phyloP scores from a whole-genome alignment of 2,797 vertebrate genomes.

The Adelosebastes latens region DNA sequence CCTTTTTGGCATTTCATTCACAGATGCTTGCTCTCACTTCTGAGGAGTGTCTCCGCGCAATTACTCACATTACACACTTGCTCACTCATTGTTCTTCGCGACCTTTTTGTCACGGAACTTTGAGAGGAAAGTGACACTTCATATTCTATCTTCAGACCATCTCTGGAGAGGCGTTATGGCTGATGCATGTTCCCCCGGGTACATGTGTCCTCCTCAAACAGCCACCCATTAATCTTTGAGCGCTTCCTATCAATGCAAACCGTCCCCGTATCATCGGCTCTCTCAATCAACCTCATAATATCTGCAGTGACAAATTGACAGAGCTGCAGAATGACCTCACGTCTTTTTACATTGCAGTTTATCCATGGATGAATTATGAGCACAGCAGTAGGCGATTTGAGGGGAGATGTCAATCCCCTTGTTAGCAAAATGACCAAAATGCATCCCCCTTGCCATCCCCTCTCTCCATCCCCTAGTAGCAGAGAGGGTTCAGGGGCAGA shows the following conservation, averaged over 20 bases:
- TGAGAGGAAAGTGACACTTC: constrained; percentile 56
- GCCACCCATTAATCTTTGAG: constrained; percentile 71
- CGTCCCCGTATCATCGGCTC: constrained; percentile 62
- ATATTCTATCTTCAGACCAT: constrained; percentile 40
- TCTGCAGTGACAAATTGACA: constrained; percentile 74
- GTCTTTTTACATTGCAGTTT: constrained; percentile 41
- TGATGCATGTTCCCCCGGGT: constrained; percentile 58
- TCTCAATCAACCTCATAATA: constrained; percentile 77
- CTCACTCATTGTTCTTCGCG: constrained; percentile 13
- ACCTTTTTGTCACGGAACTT: constrained; percentile 61
- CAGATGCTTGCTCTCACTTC: constrained; percentile 35
- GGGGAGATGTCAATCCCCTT: too few relatives aligned
- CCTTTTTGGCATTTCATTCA: constrained; percentile 22
- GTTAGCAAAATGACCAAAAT: too few relatives aligned
- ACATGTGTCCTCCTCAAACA: constrained; percentile 67
- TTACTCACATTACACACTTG: constrained; percentile 36
- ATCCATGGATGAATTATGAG: constrained; percentile 10
- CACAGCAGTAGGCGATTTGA: too few relatives aligned
- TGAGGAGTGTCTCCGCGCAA: constrained; percentile 2
- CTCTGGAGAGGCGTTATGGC: constrained; percentile 52
- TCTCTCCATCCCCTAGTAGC: too few relatives aligned
- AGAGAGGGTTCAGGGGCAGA: too few relatives aligned
- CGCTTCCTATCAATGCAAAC: constrained; percentile 67
- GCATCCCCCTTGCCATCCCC: accelerated
- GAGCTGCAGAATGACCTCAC: constrained; percentile 66